These are phyloP conservation scores for Babylonia areolata DNA, from an alignment of 1,140 invertebrate species.

Conservation along the genomic window DNA sequence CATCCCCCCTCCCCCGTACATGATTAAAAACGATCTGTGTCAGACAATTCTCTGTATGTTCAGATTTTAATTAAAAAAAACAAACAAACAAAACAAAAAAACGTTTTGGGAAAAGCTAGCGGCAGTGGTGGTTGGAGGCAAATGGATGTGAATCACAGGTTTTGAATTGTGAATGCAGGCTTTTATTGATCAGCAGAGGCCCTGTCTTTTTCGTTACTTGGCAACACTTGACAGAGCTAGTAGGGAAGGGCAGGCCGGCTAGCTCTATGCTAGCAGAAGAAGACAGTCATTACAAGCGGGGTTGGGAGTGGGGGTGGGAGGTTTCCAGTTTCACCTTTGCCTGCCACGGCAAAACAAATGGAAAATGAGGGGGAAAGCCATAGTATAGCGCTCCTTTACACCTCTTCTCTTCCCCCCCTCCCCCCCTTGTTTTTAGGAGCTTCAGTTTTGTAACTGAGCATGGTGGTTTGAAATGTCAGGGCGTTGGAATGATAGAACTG, in stretches of 20 bases:
- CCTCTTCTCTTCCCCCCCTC: neutral
- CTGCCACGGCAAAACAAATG: neutral
- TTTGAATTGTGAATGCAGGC: slow-evolving; percentile 18
- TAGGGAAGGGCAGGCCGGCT: neutral
- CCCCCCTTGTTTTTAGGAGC: neutral
- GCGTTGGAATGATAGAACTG: no score
- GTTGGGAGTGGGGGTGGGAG: no score
- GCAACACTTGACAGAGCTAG: slow-evolving; percentile 31
- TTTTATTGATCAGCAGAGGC: slow-evolving; percentile 21
- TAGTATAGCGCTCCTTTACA: neutral
- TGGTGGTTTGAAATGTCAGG: no score
- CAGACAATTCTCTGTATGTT: no score
- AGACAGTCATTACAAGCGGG: slow-evolving; percentile 22
- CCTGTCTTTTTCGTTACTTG: slow-evolving; percentile 26
- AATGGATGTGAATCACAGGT: slow-evolving; percentile 27
- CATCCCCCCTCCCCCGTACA: no score
- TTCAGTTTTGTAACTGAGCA: neutral
- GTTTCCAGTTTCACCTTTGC: slow-evolving; percentile 4
- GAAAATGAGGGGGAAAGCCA: neutral
- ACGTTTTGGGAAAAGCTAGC: slow-evolving; percentile 8
- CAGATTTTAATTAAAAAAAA: no score
- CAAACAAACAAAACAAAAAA: no score
- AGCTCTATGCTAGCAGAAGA: neutral
- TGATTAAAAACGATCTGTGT: no score
- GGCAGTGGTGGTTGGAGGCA: no score